A percentile compares a stretch with the other conserved stretches of the same genome.
These are phyloP conservation scores for Lamellibrachia luymesi DNA, from an alignment of 1,140 invertebrate species.

Conservation along the genomic window DNA sequence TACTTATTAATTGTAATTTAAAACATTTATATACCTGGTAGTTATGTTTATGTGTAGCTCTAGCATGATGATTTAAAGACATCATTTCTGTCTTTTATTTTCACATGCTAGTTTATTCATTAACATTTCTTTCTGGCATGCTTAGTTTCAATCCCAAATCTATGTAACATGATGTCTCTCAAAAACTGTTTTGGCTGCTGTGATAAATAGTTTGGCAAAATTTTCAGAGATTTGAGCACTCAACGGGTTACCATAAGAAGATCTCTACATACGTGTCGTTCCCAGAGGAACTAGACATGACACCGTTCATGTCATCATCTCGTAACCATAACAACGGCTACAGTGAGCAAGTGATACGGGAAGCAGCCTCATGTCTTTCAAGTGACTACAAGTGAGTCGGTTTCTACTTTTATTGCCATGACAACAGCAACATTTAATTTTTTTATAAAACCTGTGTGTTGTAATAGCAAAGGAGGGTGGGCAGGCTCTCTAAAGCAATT, in stretches of 20 bases:
- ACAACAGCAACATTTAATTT: neutral
- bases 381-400: constrained; percentile 53
- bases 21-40: neutral
- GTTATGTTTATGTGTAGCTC: neutral
- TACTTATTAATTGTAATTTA: neutral
- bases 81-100: too few species aligned
- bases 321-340: constrained; percentile 62
- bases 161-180: neutral
- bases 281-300: constrained; percentile 94
- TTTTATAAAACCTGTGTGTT: neutral
- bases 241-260: constrained; percentile 73
- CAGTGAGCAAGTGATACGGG: constrained; percentile 42
- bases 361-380: constrained; percentile 47
- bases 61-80: too few species aligned
- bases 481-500: neutral
- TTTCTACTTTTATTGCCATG: neutral
- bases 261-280: constrained; percentile 94
- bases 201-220: constrained; percentile 24
- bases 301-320: constrained; percentile 83
- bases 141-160: neutral
- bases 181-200: neutral
- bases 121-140: too few species aligned
- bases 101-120: too few species aligned
- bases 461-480: neutral
- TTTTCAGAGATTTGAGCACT: constrained; percentile 68